Conservation (phyloP, 2,888 invertebrate genomes). For the Protodeltote pygarga region DNA sequence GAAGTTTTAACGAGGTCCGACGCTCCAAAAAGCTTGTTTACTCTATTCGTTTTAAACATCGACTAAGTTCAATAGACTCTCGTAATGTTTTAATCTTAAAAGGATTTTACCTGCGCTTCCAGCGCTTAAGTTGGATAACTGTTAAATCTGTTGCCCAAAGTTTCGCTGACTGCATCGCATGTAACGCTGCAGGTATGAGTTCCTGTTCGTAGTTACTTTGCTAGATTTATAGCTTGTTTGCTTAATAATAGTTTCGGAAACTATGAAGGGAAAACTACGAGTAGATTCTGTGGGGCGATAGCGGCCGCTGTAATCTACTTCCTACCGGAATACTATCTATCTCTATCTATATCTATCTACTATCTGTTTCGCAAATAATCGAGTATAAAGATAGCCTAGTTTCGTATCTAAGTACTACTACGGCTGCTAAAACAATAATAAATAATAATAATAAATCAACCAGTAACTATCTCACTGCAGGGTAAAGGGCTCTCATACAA, state of each 20-base stretch:
- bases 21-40: constrained; percentile 47
- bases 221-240: constrained; percentile 27
- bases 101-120: constrained; percentile 9
- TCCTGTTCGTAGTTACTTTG: constrained; percentile 11
- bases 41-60: constrained; percentile 12
- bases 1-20: constrained; percentile 54
- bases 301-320: too few relatives aligned
- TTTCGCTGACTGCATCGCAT: constrained; percentile 21
- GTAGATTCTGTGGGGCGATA: constrained; percentile 16
- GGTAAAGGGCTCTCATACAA: too few relatives aligned
- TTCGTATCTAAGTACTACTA: too few relatives aligned
- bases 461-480: too few relatives aligned
- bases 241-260: constrained; percentile 19
- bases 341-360: too few relatives aligned
- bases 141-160: constrained; percentile 15
- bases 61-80: constrained; percentile 7
- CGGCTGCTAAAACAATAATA: too few relatives aligned
- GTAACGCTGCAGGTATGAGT: constrained; percentile 20
- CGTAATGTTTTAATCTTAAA: constrained; percentile 30
- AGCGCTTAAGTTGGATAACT: constrained; percentile 28
- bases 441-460: too few relatives aligned
- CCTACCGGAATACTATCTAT: constrained; percentile 25
- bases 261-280: neutral
- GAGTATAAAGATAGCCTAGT: constrained; percentile 19
- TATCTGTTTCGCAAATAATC: constrained; percentile 25